phyloP scores from a whole-genome alignment of 2,797 vertebrate species.

The Acipenser transmontanus region DNA sequence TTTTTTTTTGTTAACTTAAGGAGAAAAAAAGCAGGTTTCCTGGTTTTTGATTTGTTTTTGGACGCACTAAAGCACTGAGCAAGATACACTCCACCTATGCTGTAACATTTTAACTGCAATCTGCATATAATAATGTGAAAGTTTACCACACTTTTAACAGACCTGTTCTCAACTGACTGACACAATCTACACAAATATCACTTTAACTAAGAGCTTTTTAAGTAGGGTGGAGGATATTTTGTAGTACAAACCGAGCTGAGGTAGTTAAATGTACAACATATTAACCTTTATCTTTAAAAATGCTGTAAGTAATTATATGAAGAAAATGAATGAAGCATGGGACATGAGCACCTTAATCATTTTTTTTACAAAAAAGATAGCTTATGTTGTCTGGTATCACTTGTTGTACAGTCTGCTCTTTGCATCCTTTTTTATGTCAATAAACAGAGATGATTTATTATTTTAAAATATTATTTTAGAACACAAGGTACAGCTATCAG shows the following conservation, averaged over 20 bases:
- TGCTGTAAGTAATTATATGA: not conserved
- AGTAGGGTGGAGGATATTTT: constrained; percentile 23
- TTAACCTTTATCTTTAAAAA: constrained; percentile 15
- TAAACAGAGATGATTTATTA: too few relatives aligned
- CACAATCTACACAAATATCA: not conserved
- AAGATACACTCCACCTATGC: constrained; percentile 8
- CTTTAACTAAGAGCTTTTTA: not conserved
- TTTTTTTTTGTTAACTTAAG: not conserved
- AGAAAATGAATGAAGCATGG: not conserved
- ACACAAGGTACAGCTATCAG: too few relatives aligned
- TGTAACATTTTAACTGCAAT: not conserved
- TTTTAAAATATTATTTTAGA: too few relatives aligned
- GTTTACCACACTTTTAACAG: not conserved
- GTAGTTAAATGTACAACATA: constrained; percentile 72
- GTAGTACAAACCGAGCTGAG: constrained; percentile 55
- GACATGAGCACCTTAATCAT: not conserved
- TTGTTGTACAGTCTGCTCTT: too few relatives aligned
- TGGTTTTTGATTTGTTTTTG: constrained; percentile 14
- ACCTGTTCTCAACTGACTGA: constrained; percentile 3
- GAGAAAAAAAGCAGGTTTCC: not conserved
- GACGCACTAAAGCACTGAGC: constrained; percentile 18
- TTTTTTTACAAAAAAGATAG: not conserved
- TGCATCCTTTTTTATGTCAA: too few relatives aligned
- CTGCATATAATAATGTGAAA: not conserved
- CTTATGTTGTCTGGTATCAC: not conserved